A percentile compares a stretch with the other conserved stretches of the same genome.
Evolutionary conservation across 2,888 invertebrate genomes (phyloP).

Genomic region (Cynaeus angustus): DNA sequence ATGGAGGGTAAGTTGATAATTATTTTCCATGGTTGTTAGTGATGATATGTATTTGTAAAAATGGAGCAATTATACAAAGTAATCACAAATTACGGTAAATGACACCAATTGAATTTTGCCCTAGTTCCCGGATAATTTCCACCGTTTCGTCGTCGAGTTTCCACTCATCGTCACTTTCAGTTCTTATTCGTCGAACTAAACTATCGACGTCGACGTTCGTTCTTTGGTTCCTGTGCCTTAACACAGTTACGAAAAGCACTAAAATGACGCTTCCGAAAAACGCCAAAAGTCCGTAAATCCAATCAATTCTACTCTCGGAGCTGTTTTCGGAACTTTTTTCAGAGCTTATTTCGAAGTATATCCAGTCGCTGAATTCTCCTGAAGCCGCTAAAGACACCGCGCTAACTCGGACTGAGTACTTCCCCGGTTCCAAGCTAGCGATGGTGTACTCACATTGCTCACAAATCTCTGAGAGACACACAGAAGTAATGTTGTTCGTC

Average conservation of each 20-base stretch:
- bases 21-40: too few species aligned
- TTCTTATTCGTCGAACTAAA: neutral
- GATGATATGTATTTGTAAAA: too few species aligned
- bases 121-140: slow-evolving; percentile 15
- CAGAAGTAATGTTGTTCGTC: too few species aligned
- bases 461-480: neutral
- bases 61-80: too few species aligned
- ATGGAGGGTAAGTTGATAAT: too few species aligned
- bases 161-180: slow-evolving; percentile 12
- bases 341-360: slow-evolving; percentile 5
- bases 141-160: slow-evolving; percentile 20
- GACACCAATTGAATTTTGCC: too few species aligned
- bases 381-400: slow-evolving; percentile 17
- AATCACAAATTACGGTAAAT: too few species aligned
- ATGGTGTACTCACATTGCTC: neutral
- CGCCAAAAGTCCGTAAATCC: neutral
- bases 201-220: neutral
- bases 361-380: slow-evolving; percentile 4
- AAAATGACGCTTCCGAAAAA: neutral
- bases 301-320: neutral
- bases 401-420: slow-evolving; percentile 1
- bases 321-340: too few species aligned
- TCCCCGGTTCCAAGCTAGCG: neutral
- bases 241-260: too few species aligned
- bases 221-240: neutral